Evolutionary conservation across 1,140 invertebrate genomes (phyloP).

Genomic region (Trachymyrmex septentrionalis): DNA sequence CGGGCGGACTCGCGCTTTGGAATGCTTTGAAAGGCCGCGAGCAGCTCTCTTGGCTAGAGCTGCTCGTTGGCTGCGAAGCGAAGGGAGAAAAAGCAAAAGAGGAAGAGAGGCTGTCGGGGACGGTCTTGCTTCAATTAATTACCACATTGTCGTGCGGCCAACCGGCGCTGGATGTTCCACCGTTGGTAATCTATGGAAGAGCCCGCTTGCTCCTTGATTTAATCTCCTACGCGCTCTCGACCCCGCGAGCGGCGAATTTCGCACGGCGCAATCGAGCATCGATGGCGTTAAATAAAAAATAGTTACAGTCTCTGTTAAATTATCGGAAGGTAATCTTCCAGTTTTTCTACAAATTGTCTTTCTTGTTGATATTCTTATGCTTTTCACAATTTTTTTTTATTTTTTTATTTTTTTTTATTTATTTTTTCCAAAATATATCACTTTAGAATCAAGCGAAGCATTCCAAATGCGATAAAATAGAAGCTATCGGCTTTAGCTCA

Average conservation of each 20-base stretch:
- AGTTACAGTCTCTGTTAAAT: slow-evolving; percentile 10
- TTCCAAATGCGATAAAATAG: neutral
- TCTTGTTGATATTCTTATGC: neutral
- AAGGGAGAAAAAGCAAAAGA: slow-evolving; percentile 75
- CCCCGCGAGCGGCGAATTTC: slow-evolving; percentile 53
- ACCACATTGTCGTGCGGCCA: slow-evolving; percentile 85
- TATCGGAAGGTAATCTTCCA: neutral
- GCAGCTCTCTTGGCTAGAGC: slow-evolving; percentile 74
- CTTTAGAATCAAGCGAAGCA: neutral
- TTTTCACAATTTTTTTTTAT: neutral
- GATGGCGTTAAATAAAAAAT: slow-evolving; percentile 8
- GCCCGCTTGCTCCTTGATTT: slow-evolving; percentile 79
- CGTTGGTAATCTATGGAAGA: slow-evolving; percentile 80
- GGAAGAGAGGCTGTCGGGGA: slow-evolving; percentile 80
- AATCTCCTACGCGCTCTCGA: slow-evolving; percentile 75
- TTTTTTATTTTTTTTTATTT: no score
- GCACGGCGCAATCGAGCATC: slow-evolving; percentile 39
- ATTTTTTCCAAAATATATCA: neutral
- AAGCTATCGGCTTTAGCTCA: neutral
- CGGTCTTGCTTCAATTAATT: slow-evolving; percentile 86
- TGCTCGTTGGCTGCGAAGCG: slow-evolving; percentile 75
- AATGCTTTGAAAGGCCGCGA: slow-evolving; percentile 87
- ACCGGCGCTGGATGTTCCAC: slow-evolving; percentile 82
- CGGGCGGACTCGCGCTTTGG: slow-evolving; percentile 83
- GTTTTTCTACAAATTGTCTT: neutral